Conservation (phyloP, 2,113 vertebrate species). For the Protobothrops mucrosquamatus region DNA sequence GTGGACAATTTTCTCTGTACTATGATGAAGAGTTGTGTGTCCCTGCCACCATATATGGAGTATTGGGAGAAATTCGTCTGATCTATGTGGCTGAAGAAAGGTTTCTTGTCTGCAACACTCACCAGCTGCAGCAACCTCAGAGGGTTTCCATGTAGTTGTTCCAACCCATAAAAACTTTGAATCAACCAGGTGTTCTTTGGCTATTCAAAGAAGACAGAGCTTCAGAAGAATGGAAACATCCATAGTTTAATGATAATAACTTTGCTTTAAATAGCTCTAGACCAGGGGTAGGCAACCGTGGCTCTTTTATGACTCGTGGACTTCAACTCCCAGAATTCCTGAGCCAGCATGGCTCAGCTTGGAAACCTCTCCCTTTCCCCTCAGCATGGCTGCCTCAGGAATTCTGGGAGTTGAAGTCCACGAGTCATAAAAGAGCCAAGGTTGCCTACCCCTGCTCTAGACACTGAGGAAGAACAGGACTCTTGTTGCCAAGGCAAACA, state of each 20-base stretch:
- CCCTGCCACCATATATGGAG: not conserved
- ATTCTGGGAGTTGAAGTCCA: too few relatives aligned
- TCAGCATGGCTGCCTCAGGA: too few relatives aligned
- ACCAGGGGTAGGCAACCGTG: too few relatives aligned
- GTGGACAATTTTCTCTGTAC: not conserved
- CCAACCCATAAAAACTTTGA: not conserved
- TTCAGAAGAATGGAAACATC: not conserved
- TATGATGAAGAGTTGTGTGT: not conserved
- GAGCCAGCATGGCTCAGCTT: too few relatives aligned
- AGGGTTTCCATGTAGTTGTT: not conserved
- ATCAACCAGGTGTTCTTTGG: not conserved
- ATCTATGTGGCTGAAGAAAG: not conserved
- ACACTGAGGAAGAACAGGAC: not conserved
- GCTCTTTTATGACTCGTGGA: too few relatives aligned
- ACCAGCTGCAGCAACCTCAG: not conserved
- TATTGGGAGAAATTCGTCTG: not conserved
- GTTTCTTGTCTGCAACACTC: not conserved
- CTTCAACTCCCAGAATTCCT: too few relatives aligned
- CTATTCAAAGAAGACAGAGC: not conserved
- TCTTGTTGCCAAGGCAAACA: not conserved
- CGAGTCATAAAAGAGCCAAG: too few relatives aligned
- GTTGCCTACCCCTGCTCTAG: too few relatives aligned
- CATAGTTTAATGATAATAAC: not conserved
- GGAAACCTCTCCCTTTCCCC: too few relatives aligned
- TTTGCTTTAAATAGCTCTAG: too few relatives aligned